A percentile compares a stretch with the other conserved stretches of the same genome.
These are phyloP conservation scores for Lasioglossum lativentre DNA, from an alignment of 2,888 invertebrate genomes.

Conservation along the genomic window DNA sequence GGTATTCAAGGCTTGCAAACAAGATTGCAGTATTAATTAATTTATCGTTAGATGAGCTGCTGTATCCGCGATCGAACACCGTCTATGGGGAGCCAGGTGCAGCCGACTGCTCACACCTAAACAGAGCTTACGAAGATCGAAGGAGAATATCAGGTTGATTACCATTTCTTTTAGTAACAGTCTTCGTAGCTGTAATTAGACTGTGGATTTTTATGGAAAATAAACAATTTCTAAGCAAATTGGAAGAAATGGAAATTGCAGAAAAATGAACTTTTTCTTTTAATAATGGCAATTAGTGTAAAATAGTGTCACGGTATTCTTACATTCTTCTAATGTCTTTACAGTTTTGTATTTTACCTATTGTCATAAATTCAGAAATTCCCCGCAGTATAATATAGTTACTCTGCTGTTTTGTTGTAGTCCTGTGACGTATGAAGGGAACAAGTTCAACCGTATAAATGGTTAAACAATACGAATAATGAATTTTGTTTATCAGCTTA, in stretches of 20 bases:
- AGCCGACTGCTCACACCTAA: neutral
- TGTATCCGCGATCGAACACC: neutral
- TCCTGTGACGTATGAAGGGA: neutral
- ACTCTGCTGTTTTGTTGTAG: neutral
- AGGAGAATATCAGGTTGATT: neutral
- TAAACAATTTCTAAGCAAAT: neutral
- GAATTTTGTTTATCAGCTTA: neutral
- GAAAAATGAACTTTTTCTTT: neutral
- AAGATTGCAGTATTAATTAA: conserved; percentile 35
- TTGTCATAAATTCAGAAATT: neutral
- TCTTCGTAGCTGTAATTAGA: neutral
- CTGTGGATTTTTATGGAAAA: too few species aligned
- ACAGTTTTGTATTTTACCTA: neutral
- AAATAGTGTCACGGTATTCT: too few species aligned
- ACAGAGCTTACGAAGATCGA: neutral
- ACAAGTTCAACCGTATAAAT: neutral
- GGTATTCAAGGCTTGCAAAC: conserved; percentile 24
- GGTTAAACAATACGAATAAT: neutral
- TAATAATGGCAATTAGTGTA: neutral
- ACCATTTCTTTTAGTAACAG: neutral
- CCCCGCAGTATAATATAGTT: too few species aligned
- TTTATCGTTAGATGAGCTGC: neutral
- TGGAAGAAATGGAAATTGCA: neutral
- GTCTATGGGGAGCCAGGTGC: neutral
- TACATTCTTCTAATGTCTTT: neutral